Base-by-base conservation (phyloP, 2,888 invertebrate genomes). In the Trimorus sp. region DNA sequence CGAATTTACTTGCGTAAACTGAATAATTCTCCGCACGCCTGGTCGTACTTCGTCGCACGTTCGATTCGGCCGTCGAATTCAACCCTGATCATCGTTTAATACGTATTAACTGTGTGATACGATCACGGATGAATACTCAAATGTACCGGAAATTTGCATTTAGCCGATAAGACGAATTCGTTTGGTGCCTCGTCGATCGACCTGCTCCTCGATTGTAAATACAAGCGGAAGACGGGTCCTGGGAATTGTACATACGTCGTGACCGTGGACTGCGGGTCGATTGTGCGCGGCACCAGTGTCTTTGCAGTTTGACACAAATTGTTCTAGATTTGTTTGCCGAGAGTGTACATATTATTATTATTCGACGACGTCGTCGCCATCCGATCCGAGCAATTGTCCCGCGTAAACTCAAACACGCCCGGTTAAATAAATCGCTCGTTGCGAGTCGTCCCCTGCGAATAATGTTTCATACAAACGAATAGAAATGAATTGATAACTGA, bases 281-380 rank as follows among this genome's bases (percentile, higher is more conserved):
- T 26, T 26, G 26, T 4, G 2, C 26, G 26, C 26, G 26, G 26
- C 26, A 26, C 26, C 26, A 4, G 26, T 26, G 26, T 26, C 26
- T 26, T 26, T 26, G 26, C 26, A 26, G 26, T 26, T 26, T 26
- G 26, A 26, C 26, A 26, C 26, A 26, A 26, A 26, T 26, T 26
- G 26, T 26, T 26, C 26, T 26, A 1, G 26, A 26, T 26, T 26
- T 26, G n/a, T n/a, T n/a, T n/a, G n/a, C n/a, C n/a, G 26, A 26
- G 51, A 60, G 59, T 80, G 53, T 80, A 80, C 71, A 76, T 76
- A 80, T 76, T 62, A 76, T 71, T 70, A 81, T 51, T 75, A 71
- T 59, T 65, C 26, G 42, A 69, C 14, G 12, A 36, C 54, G 63
- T 16, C 12, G 53, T 37, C 38, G 56, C 16, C 51, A 51, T 51